Evolutionary conservation across 1,140 invertebrate genomes (phyloP).

Genomic region (Yoshiicerus persimilis): DNA sequence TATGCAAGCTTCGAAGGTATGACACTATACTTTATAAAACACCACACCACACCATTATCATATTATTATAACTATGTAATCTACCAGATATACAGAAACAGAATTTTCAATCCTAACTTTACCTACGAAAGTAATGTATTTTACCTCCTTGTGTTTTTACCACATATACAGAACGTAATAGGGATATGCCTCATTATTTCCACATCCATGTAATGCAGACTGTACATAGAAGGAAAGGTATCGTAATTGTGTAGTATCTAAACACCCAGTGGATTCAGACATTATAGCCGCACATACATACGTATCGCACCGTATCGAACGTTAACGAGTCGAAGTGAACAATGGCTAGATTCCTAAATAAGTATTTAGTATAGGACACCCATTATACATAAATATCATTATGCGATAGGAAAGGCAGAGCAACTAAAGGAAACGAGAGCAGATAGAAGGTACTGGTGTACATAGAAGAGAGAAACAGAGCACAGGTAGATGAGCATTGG

Average conservation of each 20-base stretch:
- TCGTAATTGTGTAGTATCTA: not conserved
- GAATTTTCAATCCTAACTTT: not conserved
- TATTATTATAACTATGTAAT: no score
- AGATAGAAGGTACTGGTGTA: not conserved
- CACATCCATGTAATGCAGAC: no score
- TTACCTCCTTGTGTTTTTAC: not conserved
- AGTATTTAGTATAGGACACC: not conserved
- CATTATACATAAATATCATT: not conserved
- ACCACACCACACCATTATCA: no score
- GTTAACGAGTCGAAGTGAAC: not conserved
- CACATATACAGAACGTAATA: not conserved
- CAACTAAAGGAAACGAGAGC: not conserved
- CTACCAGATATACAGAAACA: no score
- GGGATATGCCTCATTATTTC: no score
- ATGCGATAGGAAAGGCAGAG: not conserved
- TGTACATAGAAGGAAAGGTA: not conserved
- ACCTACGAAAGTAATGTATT: not conserved
- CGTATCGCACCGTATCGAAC: constrained; percentile 7
- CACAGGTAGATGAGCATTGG: constrained; percentile 27
- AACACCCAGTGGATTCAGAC: not conserved
- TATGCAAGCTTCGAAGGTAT: no score
- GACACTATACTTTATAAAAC: no score
- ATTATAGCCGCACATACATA: not conserved
- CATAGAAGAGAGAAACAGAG: not conserved
- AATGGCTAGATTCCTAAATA: not conserved